Evolutionary conservation across 1,140 invertebrate species (phyloP), one percentile per base, ranked within the genome.

Genomic region (Cheumatopsyche charites): DNA sequence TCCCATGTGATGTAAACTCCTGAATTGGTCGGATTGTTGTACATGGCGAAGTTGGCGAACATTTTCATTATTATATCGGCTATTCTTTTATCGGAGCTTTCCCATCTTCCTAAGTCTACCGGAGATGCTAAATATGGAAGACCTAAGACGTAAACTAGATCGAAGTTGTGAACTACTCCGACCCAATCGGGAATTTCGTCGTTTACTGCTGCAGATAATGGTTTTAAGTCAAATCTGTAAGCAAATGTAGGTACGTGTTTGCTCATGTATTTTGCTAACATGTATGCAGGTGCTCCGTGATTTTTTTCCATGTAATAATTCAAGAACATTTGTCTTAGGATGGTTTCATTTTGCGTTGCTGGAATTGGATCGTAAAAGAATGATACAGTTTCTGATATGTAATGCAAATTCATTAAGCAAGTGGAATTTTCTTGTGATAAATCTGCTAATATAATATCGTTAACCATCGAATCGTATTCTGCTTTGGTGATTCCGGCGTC

Each of bases 61-160:
- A 93, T 86, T 62, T 86, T 87, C 91, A 93, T 93, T 41, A 92
- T 86, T 2, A 88, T 87, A 66, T 93, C 91, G 0, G 91, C 85
- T 73, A 90, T 89, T 76, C 89, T 89, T 78, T 91, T 92, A 79
- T 94, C 92, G 47, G 87, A 86, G 13, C 82, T 82, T 74, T 91
- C 89, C 92, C 92, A 94, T 73, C 88, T 87, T 0, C 86, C 82
- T 12, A 25, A 12, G 26, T 84, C 78, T 75, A 81, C 84, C 75
- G 80, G 80, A 62, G 84, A 80, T 21, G 85, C 83, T 81, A 89
- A 87, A 78, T 90, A 88, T 0, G 92, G 91, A 71, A 93, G 81
- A 1, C 92, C 92, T 87, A 91, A 92, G 0, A 92, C 85, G 74
- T 91, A 92, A 2, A 91, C 89, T 49, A 92, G 82, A 77, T 94